Conservation (phyloP, 2,113 vertebrate genomes). For the Isurus oxyrinchus region DNA sequence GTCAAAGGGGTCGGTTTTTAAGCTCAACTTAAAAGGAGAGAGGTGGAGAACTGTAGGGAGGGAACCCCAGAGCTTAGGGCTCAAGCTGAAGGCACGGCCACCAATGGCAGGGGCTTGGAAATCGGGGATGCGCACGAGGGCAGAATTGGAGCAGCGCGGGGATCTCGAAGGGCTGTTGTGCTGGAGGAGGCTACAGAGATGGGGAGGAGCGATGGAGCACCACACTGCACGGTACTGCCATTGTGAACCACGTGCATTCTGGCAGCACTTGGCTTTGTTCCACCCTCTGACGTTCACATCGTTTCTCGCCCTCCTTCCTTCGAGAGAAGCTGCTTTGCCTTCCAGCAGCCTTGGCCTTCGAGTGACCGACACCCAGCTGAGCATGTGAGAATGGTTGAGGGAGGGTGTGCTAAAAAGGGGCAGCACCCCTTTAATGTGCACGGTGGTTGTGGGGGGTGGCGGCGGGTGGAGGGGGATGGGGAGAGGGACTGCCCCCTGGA, state of each 20-base stretch:
- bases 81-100: background rate
- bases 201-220: background rate
- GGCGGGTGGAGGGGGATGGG: background rate
- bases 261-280: too few species aligned
- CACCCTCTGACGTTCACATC: too few species aligned
- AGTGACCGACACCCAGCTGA: too few species aligned
- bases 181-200: background rate
- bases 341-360: too few species aligned
- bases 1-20: too few species aligned
- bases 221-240: too few species aligned
- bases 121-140: background rate
- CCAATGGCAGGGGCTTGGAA: background rate
- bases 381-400: too few species aligned
- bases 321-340: background rate
- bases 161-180: too few species aligned
- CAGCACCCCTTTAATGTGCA: background rate
- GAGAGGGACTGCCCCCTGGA: background rate
- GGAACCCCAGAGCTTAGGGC: background rate
- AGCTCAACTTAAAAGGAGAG: too few species aligned
- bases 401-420: background rate
- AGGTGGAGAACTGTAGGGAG: background rate
- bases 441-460: background rate
- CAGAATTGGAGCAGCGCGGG: background rate
- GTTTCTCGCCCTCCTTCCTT: background rate
- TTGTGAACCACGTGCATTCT: too few species aligned